Base-by-base conservation (phyloP, 2,113 vertebrate species). In the Eudyptes chrysolophus region DNA sequence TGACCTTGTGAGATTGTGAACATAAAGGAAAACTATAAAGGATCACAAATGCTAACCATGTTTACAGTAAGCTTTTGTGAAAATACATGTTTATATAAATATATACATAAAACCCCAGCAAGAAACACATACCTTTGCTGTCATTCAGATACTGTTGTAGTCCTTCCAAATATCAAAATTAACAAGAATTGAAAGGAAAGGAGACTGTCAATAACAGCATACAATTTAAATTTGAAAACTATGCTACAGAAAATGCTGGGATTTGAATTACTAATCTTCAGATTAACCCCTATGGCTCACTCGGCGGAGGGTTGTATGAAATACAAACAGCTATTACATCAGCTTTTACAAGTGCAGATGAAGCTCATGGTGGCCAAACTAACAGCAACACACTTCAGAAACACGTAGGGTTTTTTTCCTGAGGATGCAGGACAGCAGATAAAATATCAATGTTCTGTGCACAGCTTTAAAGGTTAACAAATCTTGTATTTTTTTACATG, bases 241-340 rank as follows among this genome's bases (percentile, higher is more conserved):
- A 68, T 91, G 77, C 64, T 52, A 87, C 0, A 2, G 87, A 91
- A 95, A 93, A 94, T 85, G 81, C 55, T 71, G 71, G 71, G 92
- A 97, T 96, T 95, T 94, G 64, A 92, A 92, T 55, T 90, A 81
- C 90, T 94, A 85, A 95, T 97, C 95, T 95, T 92, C 84, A 97
- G 95, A 93, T 96, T 95, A 96, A 93, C 78, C 87, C 78, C 93
- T 88, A 44, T 86, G 89, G 82, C 84, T 93, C 87, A 90, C 89
- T 90, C 3, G 1, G 92, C 87, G 95, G 87, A 83, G 49, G 62
- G 58, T 1, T 92, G 70, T 90, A 89, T 86, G 83, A 95, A 97
- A 96, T 92, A 79, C 58, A 92, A 94, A 84, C 75, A 88, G 54
- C 75, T 96, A 88, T 96, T 96, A 92, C 66, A 90, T 87, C 84